phyloP scores from a whole-genome alignment of 1,140 invertebrate species.

The Leptopilina clavipes region DNA sequence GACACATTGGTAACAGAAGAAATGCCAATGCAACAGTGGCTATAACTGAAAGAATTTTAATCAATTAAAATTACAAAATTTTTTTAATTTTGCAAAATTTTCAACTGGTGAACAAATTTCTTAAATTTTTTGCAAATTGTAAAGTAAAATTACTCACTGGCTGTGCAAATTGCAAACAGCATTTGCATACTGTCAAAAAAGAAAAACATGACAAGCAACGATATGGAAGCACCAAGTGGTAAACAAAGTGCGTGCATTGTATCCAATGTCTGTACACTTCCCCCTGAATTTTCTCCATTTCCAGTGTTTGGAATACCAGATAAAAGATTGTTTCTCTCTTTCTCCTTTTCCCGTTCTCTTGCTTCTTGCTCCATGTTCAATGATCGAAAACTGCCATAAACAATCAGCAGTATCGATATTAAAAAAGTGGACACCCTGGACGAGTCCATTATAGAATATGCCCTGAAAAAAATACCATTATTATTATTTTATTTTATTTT shows the following conservation, averaged over 20 bases:
- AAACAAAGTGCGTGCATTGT: conserved; percentile 98
- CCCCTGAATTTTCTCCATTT: conserved; percentile 64
- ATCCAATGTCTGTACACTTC: conserved; percentile 94
- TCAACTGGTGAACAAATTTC: too few relatives aligned
- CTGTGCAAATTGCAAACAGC: conserved; percentile 97
- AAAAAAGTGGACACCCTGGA: conserved; percentile 96
- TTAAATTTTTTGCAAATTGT: too few relatives aligned
- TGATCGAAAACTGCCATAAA: conserved; percentile 95
- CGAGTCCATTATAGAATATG: conserved; percentile 97
- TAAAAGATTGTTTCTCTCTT: conserved; percentile 80
- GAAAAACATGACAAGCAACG: conserved; percentile 98
- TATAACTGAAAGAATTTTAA: conserved; percentile 88
- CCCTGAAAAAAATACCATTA: conserved; percentile 81
- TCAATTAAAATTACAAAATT: too few relatives aligned
- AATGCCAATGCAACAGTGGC: conserved; percentile 97
- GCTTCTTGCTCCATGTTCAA: conserved; percentile 96
- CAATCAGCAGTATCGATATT: conserved; percentile 97
- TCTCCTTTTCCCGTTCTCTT: conserved; percentile 87
- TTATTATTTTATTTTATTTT: too few relatives aligned
- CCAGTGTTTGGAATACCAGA: conserved; percentile 70
- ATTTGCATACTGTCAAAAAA: conserved; percentile 99
- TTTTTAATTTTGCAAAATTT: too few relatives aligned
- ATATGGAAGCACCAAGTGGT: conserved; percentile 95
- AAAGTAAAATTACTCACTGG: conserved; percentile 85
- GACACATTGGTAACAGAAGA: conserved; percentile 96